A percentile compares a stretch with the other conserved stretches of the same genome.
Evolutionary conservation across 2,797 vertebrate genomes (phyloP).

Genomic region (Malurus leucopterus): DNA sequence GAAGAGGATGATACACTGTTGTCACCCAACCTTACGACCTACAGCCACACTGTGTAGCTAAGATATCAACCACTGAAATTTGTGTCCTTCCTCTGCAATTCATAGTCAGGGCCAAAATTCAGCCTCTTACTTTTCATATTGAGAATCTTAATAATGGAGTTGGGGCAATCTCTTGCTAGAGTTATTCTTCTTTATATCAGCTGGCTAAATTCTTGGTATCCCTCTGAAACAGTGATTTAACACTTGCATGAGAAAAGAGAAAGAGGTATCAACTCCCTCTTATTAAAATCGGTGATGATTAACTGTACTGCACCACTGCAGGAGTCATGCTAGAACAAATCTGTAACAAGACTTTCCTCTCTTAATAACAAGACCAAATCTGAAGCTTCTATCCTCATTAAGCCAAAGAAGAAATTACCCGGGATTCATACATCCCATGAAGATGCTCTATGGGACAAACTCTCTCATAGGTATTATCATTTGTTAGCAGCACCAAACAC

Average conservation of each 20-base stretch:
- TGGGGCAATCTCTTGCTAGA: background rate
- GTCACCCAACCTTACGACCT: background rate
- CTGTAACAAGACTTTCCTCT: background rate
- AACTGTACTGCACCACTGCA: background rate
- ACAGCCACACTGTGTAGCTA: background rate
- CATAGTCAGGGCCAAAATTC: background rate
- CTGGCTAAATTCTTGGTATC: background rate
- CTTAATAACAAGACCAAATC: background rate
- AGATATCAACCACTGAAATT: background rate
- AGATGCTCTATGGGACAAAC: background rate
- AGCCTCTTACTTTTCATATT: background rate
- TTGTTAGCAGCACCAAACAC: background rate
- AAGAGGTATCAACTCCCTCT: background rate
- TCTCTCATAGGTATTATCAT: background rate
- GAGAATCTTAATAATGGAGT: background rate
- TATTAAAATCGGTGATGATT: background rate
- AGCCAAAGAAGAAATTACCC: background rate
- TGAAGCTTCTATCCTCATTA: background rate
- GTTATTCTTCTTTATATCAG: background rate
- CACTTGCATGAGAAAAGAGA: background rate
- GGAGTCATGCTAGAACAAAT: background rate
- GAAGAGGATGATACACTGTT: background rate
- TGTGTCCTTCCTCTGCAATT: background rate
- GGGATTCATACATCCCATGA: background rate
- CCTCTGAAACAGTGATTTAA: background rate